Base-by-base conservation (phyloP, 1,140 invertebrate genomes). In the Drosophila funebris region DNA sequence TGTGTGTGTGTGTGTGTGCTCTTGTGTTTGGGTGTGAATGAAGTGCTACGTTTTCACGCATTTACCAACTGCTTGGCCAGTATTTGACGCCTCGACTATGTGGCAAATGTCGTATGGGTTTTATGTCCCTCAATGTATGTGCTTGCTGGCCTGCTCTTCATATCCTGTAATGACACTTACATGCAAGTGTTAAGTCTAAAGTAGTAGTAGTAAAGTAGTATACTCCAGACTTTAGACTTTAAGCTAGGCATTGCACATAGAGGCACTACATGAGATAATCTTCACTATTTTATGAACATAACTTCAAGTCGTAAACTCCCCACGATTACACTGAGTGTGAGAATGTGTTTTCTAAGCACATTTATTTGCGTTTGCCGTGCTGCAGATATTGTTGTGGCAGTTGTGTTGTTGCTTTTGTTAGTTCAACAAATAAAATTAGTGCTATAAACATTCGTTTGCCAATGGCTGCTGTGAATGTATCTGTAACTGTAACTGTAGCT, bases 371-470 rank as follows among this genome's bases (percentile, higher is more conserved):
- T 54, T 63, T 79, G 39, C 62, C 14, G 58, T 63, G 50, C 66
- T 71, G 56, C 57, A 61, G 43, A 61, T 52, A 53, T 61, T 63
- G 58, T 57, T 66, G 29, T 29, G 37, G 37, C 39, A 29, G 33
- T 54, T 37, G 22, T 62, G 72, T 43, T 81, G 41, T 43, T 80
- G 39, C 57, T 66, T 62, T 66, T 83, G 76, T 78, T 76, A 76
- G 80, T 84, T 84, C 74, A 79, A 84, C 80, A 84, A 84, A 84
- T 84, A 84, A 79, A 84, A 84, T 84, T 84, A 84, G 80, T 84
- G 80, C 80, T 70, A 84, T 84, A 84, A 84, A 84, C 80, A 84
- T 84, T 83, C 78, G 78, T 61, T 73, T 66, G 73, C 57, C 68
- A 76, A 76, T 63, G 70, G 44, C 63, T 68, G 36, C 33, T 22